phyloP scores from a whole-genome alignment of 2,113 vertebrate species.

The Numenius arquata region DNA sequence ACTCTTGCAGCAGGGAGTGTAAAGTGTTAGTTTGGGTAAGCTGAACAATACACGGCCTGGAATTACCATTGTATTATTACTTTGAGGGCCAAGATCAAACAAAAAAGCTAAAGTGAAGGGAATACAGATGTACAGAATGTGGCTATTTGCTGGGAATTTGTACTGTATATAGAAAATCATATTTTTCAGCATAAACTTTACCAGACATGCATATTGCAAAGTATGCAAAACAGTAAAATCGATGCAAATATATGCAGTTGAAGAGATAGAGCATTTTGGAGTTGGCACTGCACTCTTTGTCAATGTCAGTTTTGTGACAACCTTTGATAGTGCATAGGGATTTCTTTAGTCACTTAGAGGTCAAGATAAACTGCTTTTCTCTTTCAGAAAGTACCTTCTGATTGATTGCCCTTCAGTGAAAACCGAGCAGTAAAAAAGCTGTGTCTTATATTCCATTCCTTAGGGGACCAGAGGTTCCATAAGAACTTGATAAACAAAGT shows the following conservation, averaged over 20 bases:
- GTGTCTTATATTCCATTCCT: not conserved
- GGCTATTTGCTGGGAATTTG: not conserved
- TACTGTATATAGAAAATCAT: not conserved
- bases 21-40: not conserved
- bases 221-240: not conserved
- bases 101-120: not conserved
- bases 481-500: not conserved
- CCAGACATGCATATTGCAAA: not conserved
- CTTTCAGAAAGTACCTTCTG: constrained; percentile 14
- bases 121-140: not conserved
- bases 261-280: not conserved
- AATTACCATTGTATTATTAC: not conserved
- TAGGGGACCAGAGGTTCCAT: not conserved
- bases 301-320: constrained; percentile 21
- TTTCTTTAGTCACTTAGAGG: constrained; percentile 19
- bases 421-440: not conserved
- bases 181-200: not conserved
- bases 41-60: not conserved
- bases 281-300: not conserved
- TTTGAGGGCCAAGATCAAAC: not conserved
- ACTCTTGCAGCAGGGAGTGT: not conserved
- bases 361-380: constrained; percentile 22
- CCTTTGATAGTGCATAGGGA: not conserved
- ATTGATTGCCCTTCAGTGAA: not conserved
- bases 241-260: constrained; percentile 5